Percentiles rank a stretch among this genome's conserved stretches.
phyloP scores from a whole-genome alignment of 2,888 invertebrate genomes.

The Epistrophe eligans region DNA sequence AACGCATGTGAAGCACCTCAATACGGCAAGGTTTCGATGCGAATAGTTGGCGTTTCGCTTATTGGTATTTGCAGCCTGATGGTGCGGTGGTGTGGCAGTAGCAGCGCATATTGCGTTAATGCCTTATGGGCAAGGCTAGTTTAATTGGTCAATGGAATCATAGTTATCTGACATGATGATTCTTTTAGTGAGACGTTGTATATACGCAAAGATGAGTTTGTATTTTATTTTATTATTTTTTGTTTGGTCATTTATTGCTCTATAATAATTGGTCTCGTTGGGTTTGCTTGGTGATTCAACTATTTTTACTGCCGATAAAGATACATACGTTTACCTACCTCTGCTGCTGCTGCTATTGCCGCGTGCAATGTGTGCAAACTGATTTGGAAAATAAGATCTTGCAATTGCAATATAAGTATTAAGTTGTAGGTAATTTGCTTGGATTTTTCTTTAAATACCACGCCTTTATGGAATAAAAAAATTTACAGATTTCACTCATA shows the following conservation, averaged over 20 bases:
- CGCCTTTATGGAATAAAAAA: constrained; percentile 30
- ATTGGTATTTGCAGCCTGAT: background rate
- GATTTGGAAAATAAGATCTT: constrained; percentile 25
- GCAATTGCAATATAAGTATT: constrained; percentile 15
- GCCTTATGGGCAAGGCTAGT: constrained; percentile 41
- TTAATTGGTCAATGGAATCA: constrained; percentile 67
- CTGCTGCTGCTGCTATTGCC: too few relatives aligned
- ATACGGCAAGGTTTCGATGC: constrained; percentile 15
- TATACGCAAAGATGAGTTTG: constrained; percentile 19
- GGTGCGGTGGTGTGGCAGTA: background rate
- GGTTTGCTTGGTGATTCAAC: constrained; percentile 19
- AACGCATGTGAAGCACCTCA: background rate
- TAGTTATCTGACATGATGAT: constrained; percentile 46
- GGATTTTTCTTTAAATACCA: constrained; percentile 40
- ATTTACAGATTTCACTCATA: too few relatives aligned
- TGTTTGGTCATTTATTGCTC: constrained; percentile 32
- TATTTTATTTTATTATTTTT: constrained; percentile 1
- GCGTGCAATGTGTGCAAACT: background rate
- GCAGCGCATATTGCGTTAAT: constrained; percentile 31
- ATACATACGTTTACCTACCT: background rate
- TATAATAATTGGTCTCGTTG: constrained; percentile 58
- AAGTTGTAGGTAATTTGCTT: constrained; percentile 54
- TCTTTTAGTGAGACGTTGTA: constrained; percentile 23
- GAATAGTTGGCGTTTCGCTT: constrained; percentile 39
- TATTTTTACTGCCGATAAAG: constrained; percentile 22